These are phyloP conservation scores for Caenorhabditis tropicalis DNA, from an alignment of 1,140 invertebrate species.

Conservation along the genomic window DNA sequence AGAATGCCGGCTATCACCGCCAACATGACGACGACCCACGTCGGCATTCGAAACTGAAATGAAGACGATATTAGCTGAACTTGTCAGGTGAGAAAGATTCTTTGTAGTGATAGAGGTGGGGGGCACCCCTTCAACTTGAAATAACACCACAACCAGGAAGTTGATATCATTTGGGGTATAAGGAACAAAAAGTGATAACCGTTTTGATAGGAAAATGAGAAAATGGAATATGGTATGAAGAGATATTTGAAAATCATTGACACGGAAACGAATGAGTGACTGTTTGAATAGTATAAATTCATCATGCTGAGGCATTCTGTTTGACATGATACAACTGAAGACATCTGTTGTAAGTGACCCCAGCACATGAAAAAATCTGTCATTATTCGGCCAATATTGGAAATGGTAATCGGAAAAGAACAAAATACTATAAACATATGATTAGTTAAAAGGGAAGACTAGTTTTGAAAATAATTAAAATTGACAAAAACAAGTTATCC, in stretches of 20 bases:
- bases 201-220: neutral
- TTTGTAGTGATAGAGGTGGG: neutral
- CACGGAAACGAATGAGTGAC: no score
- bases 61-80: neutral
- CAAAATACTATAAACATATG: neutral
- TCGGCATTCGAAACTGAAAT: conserved; percentile 37
- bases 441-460: neutral
- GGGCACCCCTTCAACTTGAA: neutral
- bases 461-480: conserved; percentile 7
- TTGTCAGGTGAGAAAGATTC: neutral
- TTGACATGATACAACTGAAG: neutral
- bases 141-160: conserved; percentile 8
- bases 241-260: no score
- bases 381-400: neutral
- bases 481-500: neutral
- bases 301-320: neutral
- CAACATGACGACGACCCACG: conserved; percentile 36
- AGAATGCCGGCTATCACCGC: conserved; percentile 37
- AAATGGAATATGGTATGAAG: neutral
- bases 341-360: neutral
- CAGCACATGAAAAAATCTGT: neutral
- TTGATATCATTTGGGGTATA: neutral
- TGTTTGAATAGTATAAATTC: neutral
- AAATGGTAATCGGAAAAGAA: neutral
- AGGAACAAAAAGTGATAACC: neutral